Evolutionary conservation across 1,140 invertebrate genomes (phyloP), one percentile per base, ranked within the genome.

Genomic region (Agraylea sexmaculata): DNA sequence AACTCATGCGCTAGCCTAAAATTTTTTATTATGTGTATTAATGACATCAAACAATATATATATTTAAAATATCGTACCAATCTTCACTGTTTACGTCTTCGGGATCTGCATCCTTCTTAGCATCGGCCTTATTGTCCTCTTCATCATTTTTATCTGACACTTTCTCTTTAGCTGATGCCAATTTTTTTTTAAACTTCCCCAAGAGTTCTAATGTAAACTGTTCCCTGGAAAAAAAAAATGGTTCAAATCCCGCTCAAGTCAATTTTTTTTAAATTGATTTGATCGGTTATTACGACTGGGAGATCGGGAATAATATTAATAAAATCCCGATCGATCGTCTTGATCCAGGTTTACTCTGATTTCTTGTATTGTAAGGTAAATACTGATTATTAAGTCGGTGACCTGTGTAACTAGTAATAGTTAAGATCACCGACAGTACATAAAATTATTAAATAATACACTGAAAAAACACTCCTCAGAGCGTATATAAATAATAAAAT

Each of bases 101-200:
- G 6, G 15, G 34, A 6, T 3, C 42, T 0, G 54, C 53, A 40
- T 53, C 51, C 0, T 51, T 10, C 2, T 46, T 20, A 3, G 46
- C 40, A 1, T 29, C 10, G 15, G 40, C 42, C 0, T 38, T 34
- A 0, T 51, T 45, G 50, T 47, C 46, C 50, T 12, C 59, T 46
- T 25, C 58, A 54, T 50, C 67, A 51, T 22, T 58, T 43, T 58
- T 55, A 12, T 57, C 53, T 23, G 47, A 51, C 40, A 43, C 41
- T 45, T 74, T 73, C 47, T 81, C 72, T 54, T 80, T 82, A 1
- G 74, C 73, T 3, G 64, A 66, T 30, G 74, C 66, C 17, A 94
- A 59, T 62, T 85, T 88, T 2, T 66, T 75, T 57, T 80, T 80
- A 54, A 97, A 96, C 59, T 87, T 87, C 1, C 75, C 74, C 27